A percentile compares a stretch with the other conserved stretches of the same genome.
Conservation (phyloP, 2,888 invertebrate species). For the Luperina nickerlii region DNA sequence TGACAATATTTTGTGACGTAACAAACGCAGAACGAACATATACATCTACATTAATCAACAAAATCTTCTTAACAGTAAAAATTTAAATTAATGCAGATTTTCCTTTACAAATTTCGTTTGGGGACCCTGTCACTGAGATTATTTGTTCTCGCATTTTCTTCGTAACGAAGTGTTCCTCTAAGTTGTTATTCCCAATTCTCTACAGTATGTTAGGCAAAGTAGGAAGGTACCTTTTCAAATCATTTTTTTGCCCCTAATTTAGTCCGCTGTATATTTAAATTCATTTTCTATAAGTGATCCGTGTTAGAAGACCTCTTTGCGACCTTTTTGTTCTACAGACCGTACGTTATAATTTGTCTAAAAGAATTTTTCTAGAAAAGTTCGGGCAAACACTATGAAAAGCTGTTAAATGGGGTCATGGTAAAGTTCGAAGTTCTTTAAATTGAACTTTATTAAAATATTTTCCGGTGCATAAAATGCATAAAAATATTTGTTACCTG, state of each 20-base stretch:
- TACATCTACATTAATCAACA: slow-evolving; percentile 53
- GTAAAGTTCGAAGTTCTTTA: background rate
- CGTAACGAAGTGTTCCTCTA: slow-evolving; percentile 73
- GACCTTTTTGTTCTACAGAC: slow-evolving; percentile 28
- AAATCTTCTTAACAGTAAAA: slow-evolving; percentile 54
- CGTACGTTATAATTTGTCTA: slow-evolving; percentile 31
- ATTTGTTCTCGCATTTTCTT: slow-evolving; percentile 71
- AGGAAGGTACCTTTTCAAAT: slow-evolving; percentile 64
- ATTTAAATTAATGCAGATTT: slow-evolving; percentile 67
- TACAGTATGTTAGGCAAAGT: slow-evolving; percentile 72
- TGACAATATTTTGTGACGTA: slow-evolving; percentile 60
- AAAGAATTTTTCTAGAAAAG: slow-evolving; percentile 7
- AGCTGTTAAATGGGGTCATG: background rate
- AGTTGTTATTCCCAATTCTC: slow-evolving; percentile 74
- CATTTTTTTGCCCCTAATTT: slow-evolving; percentile 61
- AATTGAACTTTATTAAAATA: background rate
- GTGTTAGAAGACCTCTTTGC: slow-evolving; percentile 23
- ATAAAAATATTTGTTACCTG: background rate
- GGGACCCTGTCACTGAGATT: slow-evolving; percentile 68
- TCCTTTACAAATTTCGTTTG: slow-evolving; percentile 71
- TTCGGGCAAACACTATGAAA: slow-evolving; percentile 2
- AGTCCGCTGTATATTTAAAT: slow-evolving; percentile 59
- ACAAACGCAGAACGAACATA: slow-evolving; percentile 38
- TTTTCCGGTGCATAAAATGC: background rate
- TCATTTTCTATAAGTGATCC: slow-evolving; percentile 54